These are phyloP conservation scores for Lacerta agilis DNA, from an alignment of 2,797 vertebrate species.

Conservation along the genomic window DNA sequence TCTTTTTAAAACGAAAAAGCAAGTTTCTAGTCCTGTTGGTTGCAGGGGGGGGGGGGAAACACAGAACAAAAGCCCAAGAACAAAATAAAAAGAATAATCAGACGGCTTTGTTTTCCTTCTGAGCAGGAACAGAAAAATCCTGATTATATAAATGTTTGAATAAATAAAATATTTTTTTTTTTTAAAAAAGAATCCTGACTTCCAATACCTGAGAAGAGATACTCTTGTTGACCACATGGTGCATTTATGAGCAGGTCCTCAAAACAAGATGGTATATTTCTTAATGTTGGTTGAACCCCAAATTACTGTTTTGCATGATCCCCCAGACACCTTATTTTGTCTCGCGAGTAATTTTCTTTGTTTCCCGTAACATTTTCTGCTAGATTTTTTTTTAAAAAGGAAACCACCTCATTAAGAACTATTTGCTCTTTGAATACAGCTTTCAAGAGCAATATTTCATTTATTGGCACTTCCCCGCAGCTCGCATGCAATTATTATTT, in stretches of 20 bases:
- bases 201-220: not conserved
- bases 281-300: not conserved
- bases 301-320: not conserved
- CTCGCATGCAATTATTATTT: not conserved
- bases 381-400: not conserved
- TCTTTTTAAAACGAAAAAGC: not conserved
- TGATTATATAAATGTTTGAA: not conserved
- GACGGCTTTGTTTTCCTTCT: not conserved
- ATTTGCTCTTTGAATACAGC: not conserved
- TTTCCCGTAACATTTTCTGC: not conserved
- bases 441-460: not conserved
- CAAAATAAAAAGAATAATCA: not conserved
- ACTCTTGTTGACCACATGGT: not conserved
- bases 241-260: not conserved
- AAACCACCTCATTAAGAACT: not conserved
- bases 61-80: not conserved
- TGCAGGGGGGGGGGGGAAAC: not conserved
- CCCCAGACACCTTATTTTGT: not conserved
- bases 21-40: not conserved
- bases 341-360: not conserved
- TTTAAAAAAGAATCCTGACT: not conserved
- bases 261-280: not conserved
- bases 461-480: not conserved
- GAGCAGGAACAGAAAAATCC: not conserved
- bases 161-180: too few relatives aligned